These are phyloP conservation scores for Hoplostethus atlanticus DNA, from an alignment of 2,797 vertebrate species.

Conservation along the genomic window DNA sequence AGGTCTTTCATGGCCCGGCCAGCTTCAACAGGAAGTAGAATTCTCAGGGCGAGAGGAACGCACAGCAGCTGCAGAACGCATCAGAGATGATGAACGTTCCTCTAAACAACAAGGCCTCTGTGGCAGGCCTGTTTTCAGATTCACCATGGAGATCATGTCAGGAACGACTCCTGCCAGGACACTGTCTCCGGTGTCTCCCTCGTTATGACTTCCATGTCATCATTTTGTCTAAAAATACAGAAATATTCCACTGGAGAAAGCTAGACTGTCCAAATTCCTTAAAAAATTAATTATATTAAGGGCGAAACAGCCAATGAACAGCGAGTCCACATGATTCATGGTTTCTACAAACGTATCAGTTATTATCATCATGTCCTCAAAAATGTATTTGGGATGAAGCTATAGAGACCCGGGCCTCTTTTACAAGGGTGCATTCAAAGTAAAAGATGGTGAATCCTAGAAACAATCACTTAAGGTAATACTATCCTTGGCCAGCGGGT, in stretches of 20 bases:
- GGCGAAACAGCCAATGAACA: neutral
- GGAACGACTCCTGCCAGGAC: neutral
- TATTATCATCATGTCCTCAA: neutral
- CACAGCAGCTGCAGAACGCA: constrained; percentile 74
- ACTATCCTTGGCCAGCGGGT: constrained; percentile 58
- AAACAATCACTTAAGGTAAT: neutral
- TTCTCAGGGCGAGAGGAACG: constrained; percentile 34
- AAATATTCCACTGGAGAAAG: neutral
- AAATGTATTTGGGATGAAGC: neutral
- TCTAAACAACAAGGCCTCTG: constrained; percentile 67
- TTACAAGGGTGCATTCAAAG: neutral
- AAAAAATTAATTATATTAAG: too few species aligned
- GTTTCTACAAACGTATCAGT: neutral
- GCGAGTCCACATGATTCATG: neutral
- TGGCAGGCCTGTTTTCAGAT: constrained; percentile 41
- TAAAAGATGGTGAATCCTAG: too few species aligned
- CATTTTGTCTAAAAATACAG: neutral
- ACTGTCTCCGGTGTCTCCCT: constrained; percentile 5
- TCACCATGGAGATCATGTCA: constrained; percentile 23
- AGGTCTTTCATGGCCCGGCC: constrained; percentile 35
- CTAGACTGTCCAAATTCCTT: neutral
- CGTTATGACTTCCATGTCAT: neutral
- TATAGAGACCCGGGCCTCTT: neutral
- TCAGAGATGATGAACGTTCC: constrained; percentile 58
- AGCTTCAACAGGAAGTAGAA: constrained; percentile 42